Base-by-base conservation (phyloP, 2,113 vertebrate species). In the Paramormyrops kingsleyae region DNA sequence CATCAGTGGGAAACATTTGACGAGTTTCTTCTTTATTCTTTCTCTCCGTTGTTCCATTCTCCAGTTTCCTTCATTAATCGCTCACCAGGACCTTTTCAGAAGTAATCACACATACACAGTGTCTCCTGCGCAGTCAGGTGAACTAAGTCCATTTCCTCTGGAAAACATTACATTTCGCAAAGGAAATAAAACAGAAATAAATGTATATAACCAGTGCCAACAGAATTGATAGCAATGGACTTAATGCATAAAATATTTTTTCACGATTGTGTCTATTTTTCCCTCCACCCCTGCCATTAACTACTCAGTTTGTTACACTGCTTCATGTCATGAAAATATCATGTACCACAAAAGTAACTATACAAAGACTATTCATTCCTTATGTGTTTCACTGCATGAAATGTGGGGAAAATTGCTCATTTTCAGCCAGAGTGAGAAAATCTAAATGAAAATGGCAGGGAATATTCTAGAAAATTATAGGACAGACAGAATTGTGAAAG, bases 1-100 rank as follows among this genome's bases (percentile, higher is more conserved):
- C 89, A 87, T 87, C 88, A 89, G 62, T 66, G 62, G 90, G 91
- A 91, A 92, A 92, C 91, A 94, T 89, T 90, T 91, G 91, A 94
- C 92, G 91, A 92, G 91, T 89, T 93, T 88, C 47, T 84, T 92
- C 91, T 91, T 89, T 91, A 90, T 70, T 42, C 53, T 90, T 80
- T 91, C 62, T 59, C 46, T 56, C 90, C 90, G 88, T 88, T 31
- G 8, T 88, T 86, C 90, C 83, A 89, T 91, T 66, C 88, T 90
- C 86, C 88, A 90, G 88, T 90, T 92, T 92, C 86, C 74, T 87
- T 17, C 59, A 92, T 90, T 94, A 92, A 92, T 93, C 13, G 84
- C 91, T 91, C 89, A 88, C 74, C 87, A 92, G 46, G 44, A 91
- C 85, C 83, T 92, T 27, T 88, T 83, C 62, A 80, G 87, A 93